Evolutionary conservation across 2,888 invertebrate species (phyloP), one percentile per base, ranked within the genome.

Genomic region (Caenorhabditis becei): DNA sequence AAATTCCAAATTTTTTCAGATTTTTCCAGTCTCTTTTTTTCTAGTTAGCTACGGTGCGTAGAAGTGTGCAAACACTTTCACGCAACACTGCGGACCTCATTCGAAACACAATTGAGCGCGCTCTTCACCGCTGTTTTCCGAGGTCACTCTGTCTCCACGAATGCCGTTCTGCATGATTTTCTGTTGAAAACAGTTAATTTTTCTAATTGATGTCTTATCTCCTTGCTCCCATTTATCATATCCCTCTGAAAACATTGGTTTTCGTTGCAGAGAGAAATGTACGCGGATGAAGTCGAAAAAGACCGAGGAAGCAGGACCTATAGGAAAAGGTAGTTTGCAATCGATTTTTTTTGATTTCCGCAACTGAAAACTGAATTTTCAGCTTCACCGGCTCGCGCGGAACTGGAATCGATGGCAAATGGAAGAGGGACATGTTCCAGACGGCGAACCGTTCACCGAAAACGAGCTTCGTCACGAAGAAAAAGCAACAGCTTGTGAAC

Each of bases 391-490:
- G 24, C 10, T 16, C 54, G n/a, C 67, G 62, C 10, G 62, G 59
- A n/a, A 18, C 62, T 0, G 80, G 80, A 63, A 80, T 80, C 53
- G 80, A 80, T n/a, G 80, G 80, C 56, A 80, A 80, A 74, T 80
- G 80, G 80, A 80, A 80, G 56, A 56, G 74, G 8, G 80, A 80
- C 56, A 69, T 54, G 65, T 80, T 65, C 62, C 75, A 77, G 35
- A 67, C 67, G 26, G 67, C 67, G 8, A 67, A 67, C n/a, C 61
- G 61, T 11, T 23, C 67, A 8, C 66, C 62, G 24, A 77, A 77
- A 37, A 3, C 41, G 24, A 69, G 56, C 23, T 77, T 47, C 32
- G 35, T 32, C n/a, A 67, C 53, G 8, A 67, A 56, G n/a, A 77
- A 47, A 16, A 5, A 14, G 0, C 41, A 59, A 5, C 74, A 65